Evolutionary conservation across 2,113 vertebrate genomes (phyloP).

Genomic region (Mesembrinibis cayennensis): DNA sequence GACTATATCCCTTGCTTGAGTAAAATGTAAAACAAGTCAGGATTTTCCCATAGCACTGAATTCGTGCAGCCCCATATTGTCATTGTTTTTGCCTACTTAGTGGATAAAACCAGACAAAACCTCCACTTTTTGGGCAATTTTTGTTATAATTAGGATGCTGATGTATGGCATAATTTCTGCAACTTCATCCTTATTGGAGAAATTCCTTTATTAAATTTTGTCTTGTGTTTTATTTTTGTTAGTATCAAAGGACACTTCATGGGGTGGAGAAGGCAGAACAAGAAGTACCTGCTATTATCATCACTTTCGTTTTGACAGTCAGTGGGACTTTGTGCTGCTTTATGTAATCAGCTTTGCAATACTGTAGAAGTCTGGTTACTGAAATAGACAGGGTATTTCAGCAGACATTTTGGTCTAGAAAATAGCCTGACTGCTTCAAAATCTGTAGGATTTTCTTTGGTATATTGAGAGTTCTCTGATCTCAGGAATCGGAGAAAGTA

Average conservation of each 20-base stretch:
- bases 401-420: not conserved
- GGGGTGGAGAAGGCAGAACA: not conserved
- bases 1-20: not conserved
- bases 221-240: not conserved
- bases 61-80: fast-evolving
- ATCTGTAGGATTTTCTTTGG: not conserved
- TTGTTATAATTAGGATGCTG: not conserved
- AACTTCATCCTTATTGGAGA: not conserved
- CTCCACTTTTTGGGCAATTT: not conserved
- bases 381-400: not conserved
- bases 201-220: not conserved
- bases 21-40: not conserved
- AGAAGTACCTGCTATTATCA: not conserved
- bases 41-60: not conserved
- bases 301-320: not conserved
- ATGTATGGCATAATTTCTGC: not conserved
- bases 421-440: not conserved
- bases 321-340: not conserved
- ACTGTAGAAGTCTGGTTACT: not conserved
- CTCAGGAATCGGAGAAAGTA: not conserved
- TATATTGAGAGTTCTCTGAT: not conserved
- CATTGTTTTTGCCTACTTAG: not conserved
- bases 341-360: not conserved
- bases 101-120: not conserved
- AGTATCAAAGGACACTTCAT: not conserved